A percentile compares a stretch with the other conserved stretches of the same genome.
These are phyloP conservation scores for Arion vulgaris DNA, from an alignment of 1,140 invertebrate species.

Conservation along the genomic window DNA sequence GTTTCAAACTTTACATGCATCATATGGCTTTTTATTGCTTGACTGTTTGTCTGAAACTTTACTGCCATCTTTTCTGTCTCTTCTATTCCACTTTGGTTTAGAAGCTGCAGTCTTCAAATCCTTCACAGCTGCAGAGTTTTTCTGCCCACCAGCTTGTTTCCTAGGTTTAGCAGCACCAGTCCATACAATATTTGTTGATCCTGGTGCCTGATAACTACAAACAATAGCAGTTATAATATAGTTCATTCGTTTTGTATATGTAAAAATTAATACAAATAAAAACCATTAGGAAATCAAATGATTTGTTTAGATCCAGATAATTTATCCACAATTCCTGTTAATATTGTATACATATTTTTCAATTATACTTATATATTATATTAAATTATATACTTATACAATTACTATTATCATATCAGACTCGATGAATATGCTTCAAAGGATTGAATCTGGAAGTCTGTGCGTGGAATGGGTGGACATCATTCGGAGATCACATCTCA, in stretches of 20 bases:
- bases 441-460: too few relatives aligned
- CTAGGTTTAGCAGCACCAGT: background rate
- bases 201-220: conserved; percentile 25
- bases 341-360: too few relatives aligned
- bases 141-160: background rate
- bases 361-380: too few relatives aligned
- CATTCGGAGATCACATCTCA: too few relatives aligned
- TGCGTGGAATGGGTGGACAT: too few relatives aligned
- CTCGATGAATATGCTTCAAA: too few relatives aligned
- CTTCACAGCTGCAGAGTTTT: conserved; percentile 6
- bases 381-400: too few relatives aligned
- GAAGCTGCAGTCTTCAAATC: conserved; percentile 23
- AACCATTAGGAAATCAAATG: background rate
- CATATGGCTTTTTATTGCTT: background rate
- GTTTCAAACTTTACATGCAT: too few relatives aligned
- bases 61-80: background rate
- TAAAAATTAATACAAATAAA: background rate
- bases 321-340: background rate
- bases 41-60: background rate
- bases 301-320: background rate
- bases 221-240: too few relatives aligned
- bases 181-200: conserved; percentile 6
- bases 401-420: too few relatives aligned
- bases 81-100: conserved; percentile 15
- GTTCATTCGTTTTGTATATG: background rate